Evolutionary conservation across 2,113 vertebrate species (phyloP), one percentile per base, ranked within the genome.

Genomic region (Candoia aspera): DNA sequence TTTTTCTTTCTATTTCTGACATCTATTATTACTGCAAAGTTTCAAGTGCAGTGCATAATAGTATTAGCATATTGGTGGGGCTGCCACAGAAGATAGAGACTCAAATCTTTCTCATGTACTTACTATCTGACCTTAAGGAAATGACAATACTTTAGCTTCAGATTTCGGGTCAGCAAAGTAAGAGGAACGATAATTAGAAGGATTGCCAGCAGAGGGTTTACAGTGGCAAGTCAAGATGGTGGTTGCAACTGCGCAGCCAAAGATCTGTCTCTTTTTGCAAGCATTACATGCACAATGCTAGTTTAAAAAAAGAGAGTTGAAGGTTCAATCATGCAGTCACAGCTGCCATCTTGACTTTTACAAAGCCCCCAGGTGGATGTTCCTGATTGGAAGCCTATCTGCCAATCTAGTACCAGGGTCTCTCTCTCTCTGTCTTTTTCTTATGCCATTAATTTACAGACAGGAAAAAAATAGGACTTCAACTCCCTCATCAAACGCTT

Each of bases 1-100:
- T 3, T 91, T 57, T 0, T 92, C 58, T 29, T 59, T 33, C 85
- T 91, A 24, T 4, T 90, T 92, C 59, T 94, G 33, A 94, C 17
- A 84, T 58, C 6, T 91, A 90, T 12, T 59, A 15, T 64, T 23
- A 53, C 2, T 46, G 13, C 13, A 9, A 86, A 8, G 19, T 68
- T 86, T 29, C 24, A 85, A 85, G 9, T 62, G 60, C 84, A 64
- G 29, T 86, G 10, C 13, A 6, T 33, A 54, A 84, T 46, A n/a
- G 17, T 84, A 23, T 85, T 91, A 86, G 29, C 53, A 73, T 68
- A 6, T 86, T 68, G 60, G 84, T 33, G n/a, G 54, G 46, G 55
- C 33, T 55, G 26, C 8, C 23, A 91, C n/a, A 42, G 33, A 90
- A 90, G 53, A 90, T 12, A 83, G 24, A 57, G 23, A 19, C 46